Evolutionary conservation across 2,113 vertebrate species (phyloP), one percentile per base, ranked within the genome.

Genomic region (Solenodon paradoxus): DNA sequence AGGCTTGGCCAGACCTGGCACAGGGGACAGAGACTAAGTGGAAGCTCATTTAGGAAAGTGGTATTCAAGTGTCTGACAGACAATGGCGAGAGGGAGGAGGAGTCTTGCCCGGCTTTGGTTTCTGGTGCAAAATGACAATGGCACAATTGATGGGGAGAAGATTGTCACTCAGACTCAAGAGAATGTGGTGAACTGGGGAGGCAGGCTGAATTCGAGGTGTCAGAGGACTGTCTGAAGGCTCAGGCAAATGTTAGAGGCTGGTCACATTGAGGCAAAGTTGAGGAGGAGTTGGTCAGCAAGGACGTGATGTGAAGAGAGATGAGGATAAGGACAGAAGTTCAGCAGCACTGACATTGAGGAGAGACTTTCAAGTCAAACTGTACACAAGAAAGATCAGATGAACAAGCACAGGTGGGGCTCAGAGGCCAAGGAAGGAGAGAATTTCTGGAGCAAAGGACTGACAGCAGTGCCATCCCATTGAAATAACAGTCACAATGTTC

Each of bases 241-340:
- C 17, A 55, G 45, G 68, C 26, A 30, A 51, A 47, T 2, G 6
- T 15, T 47, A 64, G n/a, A 69, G 57, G 26, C 2, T 40, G 9
- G 30, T 28, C 16, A 35, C 6, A 38, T 22, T 47, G 17, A 10
- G 16, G 51, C 24, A 38, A 79, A 53, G 6, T 9, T 7, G 61
- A 13, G 28, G 7, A 9, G 35, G 6, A 9, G 30, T 66, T n/a
- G 24, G 42, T 8, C 10, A 20, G 28, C 26, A 47, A 59, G 82
- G n/a, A 5, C 0, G 0, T 30, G 1, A 0, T 19, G 40, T 10
- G 19, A 17, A 8, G 20, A 26, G 15, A 78, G 72, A 57, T 49
- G 13, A 64, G 47, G 59, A 28, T 49, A 5, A 61, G 24, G 24
- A 51, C 24, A 11, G 59, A n/a, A 11, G 7, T 40, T 22, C 3